A percentile compares a stretch with the other conserved stretches of the same genome.
These are phyloP conservation scores for Rhyzopertha dominica DNA, from an alignment of 1,140 invertebrate genomes.

Conservation along the genomic window DNA sequence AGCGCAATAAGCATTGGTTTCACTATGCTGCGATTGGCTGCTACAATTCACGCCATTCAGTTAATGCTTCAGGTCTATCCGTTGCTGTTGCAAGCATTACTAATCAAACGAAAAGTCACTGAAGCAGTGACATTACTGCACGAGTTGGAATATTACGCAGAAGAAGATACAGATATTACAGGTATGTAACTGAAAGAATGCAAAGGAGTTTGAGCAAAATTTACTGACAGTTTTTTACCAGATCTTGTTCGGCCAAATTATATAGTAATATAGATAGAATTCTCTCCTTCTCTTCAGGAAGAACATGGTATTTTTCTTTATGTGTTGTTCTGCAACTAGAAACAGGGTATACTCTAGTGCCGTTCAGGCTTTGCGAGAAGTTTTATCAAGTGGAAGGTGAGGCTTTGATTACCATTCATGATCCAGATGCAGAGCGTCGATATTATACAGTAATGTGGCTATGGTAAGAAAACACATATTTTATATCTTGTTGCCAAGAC, in stretches of 20 bases:
- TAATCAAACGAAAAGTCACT: constrained; percentile 40
- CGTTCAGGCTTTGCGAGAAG: constrained; percentile 34
- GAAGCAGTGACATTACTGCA: constrained; percentile 43
- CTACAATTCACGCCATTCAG: constrained; percentile 37
- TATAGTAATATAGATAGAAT: too few species aligned
- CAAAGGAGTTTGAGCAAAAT: too few species aligned
- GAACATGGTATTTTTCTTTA: constrained; percentile 49
- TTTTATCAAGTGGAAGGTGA: constrained; percentile 46
- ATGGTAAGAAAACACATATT: constrained; percentile 36
- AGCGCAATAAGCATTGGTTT: constrained; percentile 46
- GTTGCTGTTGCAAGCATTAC: constrained; percentile 42
- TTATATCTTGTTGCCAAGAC: too few species aligned
- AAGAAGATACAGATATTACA: constrained; percentile 47
- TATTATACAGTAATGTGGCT: constrained; percentile 48
- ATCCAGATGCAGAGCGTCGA: constrained; percentile 44
- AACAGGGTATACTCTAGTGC: constrained; percentile 44
- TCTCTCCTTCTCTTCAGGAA: constrained; percentile 28
- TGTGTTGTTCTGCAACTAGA: constrained; percentile 50
- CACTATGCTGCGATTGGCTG: constrained; percentile 41
- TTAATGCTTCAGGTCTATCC: constrained; percentile 45
- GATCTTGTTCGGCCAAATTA: too few species aligned
- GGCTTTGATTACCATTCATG: constrained; percentile 38
- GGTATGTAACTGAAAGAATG: constrained; percentile 38
- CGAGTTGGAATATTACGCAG: constrained; percentile 45
- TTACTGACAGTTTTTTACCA: too few species aligned